A percentile compares a stretch with the other conserved stretches of the same genome.
Evolutionary conservation across 2,113 vertebrate species (phyloP).

Genomic region (Nesoenas mayeri): DNA sequence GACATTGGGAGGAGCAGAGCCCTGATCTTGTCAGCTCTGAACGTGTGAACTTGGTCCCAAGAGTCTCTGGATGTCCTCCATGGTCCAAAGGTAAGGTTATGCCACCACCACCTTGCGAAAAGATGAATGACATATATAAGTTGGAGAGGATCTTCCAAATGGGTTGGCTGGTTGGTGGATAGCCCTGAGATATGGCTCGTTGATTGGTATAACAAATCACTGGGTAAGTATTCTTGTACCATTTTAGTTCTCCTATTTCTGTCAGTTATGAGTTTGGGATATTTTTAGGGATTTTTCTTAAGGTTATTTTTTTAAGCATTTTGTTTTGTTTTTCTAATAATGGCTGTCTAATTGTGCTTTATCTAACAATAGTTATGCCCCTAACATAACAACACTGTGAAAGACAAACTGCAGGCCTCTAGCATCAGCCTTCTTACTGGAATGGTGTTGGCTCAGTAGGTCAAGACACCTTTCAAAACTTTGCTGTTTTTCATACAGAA

Average conservation of each 20-base stretch:
- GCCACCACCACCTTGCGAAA: background rate
- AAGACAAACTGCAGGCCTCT: background rate
- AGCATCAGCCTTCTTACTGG: background rate
- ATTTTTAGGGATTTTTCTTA: background rate
- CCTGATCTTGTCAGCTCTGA: background rate
- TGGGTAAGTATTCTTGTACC: background rate
- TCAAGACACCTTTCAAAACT: conserved; percentile 3
- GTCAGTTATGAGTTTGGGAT: background rate
- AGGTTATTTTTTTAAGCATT: no score
- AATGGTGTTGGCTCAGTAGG: background rate
- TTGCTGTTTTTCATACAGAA: conserved; percentile 19
- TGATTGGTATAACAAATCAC: background rate
- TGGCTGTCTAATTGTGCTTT: background rate
- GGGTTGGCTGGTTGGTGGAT: background rate
- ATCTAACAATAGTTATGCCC: background rate
- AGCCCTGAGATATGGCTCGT: rapidly evolving
- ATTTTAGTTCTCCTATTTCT: background rate
- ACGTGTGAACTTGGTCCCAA: background rate
- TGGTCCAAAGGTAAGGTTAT: background rate
- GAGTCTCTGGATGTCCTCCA: background rate
- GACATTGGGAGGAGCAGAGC: background rate
- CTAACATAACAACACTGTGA: background rate
- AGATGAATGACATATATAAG: background rate
- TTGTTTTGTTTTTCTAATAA: background rate
- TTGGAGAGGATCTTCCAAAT: background rate